A percentile compares a stretch with the other conserved stretches of the same genome.
These are phyloP conservation scores for Ctenopoma kingsleyae DNA, from an alignment of 2,797 vertebrate species.

Conservation along the genomic window DNA sequence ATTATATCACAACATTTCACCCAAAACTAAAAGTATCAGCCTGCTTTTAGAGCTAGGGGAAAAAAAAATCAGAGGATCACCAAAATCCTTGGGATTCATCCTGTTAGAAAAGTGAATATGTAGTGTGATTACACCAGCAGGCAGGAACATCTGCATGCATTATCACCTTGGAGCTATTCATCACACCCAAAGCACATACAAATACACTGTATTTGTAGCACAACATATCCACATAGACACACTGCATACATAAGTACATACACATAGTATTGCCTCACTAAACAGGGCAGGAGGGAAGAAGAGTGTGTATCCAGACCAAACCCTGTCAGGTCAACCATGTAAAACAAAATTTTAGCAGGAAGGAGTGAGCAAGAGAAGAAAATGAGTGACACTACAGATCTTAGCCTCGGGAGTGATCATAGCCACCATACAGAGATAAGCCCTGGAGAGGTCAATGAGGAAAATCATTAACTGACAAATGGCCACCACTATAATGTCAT, in stretches of 20 bases:
- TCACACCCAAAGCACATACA: slow-evolving; percentile 30
- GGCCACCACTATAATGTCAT: slow-evolving; percentile 56
- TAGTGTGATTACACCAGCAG: slow-evolving; percentile 34
- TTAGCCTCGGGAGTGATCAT: slow-evolving; percentile 56
- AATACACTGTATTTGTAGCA: slow-evolving; percentile 10
- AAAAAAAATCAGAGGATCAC: not conserved
- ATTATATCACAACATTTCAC: too few species aligned
- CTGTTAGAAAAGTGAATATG: not conserved
- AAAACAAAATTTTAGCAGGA: slow-evolving; percentile 26
- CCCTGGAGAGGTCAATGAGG: slow-evolving; percentile 68
- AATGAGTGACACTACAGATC: slow-evolving; percentile 42
- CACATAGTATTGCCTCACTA: slow-evolving; percentile 9
- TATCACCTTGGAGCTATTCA: slow-evolving; percentile 49
- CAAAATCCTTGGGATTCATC: not conserved
- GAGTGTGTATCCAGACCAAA: slow-evolving; percentile 18
- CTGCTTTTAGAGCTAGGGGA: not conserved
- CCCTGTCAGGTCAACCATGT: slow-evolving; percentile 18
- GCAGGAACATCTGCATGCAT: slow-evolving; percentile 51
- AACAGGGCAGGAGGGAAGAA: not conserved
- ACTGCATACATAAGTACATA: not conserved
- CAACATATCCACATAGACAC: not conserved
- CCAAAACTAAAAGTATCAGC: not conserved
- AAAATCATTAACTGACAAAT: slow-evolving; percentile 74
- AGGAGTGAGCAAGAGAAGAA: slow-evolving; percentile 27
- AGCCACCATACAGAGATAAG: slow-evolving; percentile 63